Base-by-base conservation (phyloP, 1,140 invertebrate genomes). In the Zaprionus africanus region DNA sequence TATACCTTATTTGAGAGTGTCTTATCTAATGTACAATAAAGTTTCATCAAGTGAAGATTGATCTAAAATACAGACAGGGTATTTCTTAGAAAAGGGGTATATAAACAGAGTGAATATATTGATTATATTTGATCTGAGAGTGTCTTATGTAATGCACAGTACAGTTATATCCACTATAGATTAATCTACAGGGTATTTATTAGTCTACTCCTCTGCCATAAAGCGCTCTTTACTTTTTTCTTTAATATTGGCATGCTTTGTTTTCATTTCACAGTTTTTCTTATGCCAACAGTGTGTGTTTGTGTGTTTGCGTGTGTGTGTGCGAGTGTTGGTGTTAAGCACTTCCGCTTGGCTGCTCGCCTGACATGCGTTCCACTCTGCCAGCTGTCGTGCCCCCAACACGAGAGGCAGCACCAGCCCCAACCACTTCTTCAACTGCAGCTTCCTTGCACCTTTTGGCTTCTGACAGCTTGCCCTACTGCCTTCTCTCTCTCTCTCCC, bases 281-380 rank as follows among this genome's bases (percentile, higher is more conserved):
- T 66, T 43, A 58, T 49, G 19, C 41, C 15, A 34, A 12, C 38
- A 58, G 19, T 22, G 3, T 68, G 28, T 53, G n/a, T 15, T 51
- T 26, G 17, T 49, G 31, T 59, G 49, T 64, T 43, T 36, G 36
- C 62, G 36, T 38, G 43, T 43, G 38, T 60, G 51, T 43, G 49
- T 36, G 7, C 22, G 5, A 24, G 81, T 78, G 66, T 78, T 81
- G 70, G 69, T 85, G 78, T 71, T 84, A 85, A 85, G 82, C 75
- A 85, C 75, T 85, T 85, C 82, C 82, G 82, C 70, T 81, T 76
- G 82, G 70, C 66, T 78, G 82, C 74, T 71, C 24, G 54, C 49
- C 82, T 84, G 82, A 84, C 82, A 85, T 85, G 82, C 82, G 75
- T 72, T 85, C 56, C 61, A 79, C 69, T 28, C 51, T 59, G 67